Conservation (phyloP, 2,113 vertebrate genomes). For the Salvelinus namaycush region DNA sequence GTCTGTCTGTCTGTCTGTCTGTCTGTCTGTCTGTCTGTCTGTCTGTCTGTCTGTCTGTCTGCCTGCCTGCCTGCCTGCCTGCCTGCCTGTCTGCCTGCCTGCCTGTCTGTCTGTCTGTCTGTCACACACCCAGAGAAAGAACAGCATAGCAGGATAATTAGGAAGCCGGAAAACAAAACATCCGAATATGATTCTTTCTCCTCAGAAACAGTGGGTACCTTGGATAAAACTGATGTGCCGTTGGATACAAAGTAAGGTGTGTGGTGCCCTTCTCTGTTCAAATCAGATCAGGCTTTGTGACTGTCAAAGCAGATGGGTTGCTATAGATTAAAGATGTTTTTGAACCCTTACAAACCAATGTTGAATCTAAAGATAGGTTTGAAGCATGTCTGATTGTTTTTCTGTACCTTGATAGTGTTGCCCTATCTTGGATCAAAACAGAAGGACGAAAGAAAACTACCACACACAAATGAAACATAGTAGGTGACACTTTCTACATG, state of each 20-base stretch:
- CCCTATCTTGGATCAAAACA: not conserved
- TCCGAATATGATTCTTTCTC: slow-evolving; percentile 15
- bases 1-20: no score
- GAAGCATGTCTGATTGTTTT: not conserved
- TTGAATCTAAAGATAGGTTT: not conserved
- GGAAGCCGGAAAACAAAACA: slow-evolving; percentile 45
- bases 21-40: no score
- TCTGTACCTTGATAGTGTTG: not conserved
- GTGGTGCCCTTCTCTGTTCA: not conserved
- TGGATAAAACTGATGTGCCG: not conserved
- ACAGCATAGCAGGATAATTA: slow-evolving; percentile 50
- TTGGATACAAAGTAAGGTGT: not conserved
- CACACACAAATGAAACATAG: slow-evolving; percentile 41
- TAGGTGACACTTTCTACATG: slow-evolving; percentile 61
- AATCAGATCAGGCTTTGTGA: not conserved
- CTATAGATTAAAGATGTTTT: not conserved
- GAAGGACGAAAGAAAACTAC: not conserved
- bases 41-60: no score
- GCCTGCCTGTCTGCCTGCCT: not conserved
- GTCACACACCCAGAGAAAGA: slow-evolving; percentile 24
- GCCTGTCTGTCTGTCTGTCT: not conserved
- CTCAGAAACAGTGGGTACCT: not conserved
- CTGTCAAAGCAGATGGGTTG: not conserved
- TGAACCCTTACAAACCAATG: slow-evolving; percentile 5
- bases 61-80: not conserved